A percentile compares a stretch with the other conserved stretches of the same genome.
These are phyloP conservation scores for Liasis olivaceus DNA, from an alignment of 2,797 vertebrate species.

Conservation along the genomic window DNA sequence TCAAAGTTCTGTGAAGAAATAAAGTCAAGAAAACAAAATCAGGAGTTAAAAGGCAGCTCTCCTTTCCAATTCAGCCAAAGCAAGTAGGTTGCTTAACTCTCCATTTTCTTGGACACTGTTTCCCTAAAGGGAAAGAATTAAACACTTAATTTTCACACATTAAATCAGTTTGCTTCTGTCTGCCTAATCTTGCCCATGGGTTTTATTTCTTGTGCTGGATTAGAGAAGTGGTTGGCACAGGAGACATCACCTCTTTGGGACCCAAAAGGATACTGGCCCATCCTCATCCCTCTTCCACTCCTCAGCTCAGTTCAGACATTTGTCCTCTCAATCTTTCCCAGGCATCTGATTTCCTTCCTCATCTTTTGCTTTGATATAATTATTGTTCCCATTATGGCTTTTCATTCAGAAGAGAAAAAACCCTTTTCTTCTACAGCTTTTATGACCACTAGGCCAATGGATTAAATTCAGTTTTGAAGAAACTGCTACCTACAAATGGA, in stretches of 20 bases:
- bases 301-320: neutral
- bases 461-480: neutral
- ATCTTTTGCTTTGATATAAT: neutral
- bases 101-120: neutral
- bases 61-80: neutral
- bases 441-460: neutral
- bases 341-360: neutral
- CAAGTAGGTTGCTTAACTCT: neutral
- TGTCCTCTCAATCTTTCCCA: no score
- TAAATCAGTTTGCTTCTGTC: neutral
- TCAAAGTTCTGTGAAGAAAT: conserved; percentile 88
- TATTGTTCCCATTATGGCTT: neutral
- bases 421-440: neutral
- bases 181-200: neutral
- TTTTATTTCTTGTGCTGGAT: neutral
- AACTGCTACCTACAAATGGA: neutral
- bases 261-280: neutral
- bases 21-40: neutral
- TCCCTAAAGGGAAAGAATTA: neutral
- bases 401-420: neutral
- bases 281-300: neutral
- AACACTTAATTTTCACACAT: neutral
- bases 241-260: neutral
- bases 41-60: neutral
- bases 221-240: neutral